Evolutionary conservation across 2,888 invertebrate species (phyloP).

Genomic region (Galerucella nymphaeae): DNA sequence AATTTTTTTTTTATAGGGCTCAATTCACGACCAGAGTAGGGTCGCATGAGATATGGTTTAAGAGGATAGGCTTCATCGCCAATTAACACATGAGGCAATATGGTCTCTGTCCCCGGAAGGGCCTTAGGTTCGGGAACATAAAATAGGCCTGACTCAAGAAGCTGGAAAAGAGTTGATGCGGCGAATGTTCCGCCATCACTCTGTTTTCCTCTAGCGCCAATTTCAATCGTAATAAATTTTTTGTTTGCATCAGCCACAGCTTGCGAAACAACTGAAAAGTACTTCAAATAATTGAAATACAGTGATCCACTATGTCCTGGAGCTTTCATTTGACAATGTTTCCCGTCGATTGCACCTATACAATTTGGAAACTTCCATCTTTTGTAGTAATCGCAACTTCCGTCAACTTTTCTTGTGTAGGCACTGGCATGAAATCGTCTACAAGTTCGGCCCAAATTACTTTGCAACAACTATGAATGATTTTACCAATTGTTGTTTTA

Average conservation of each 20-base stretch:
- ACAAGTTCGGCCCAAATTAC: constrained; percentile 2
- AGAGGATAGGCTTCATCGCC: constrained; percentile 38
- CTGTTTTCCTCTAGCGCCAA: constrained; percentile 15
- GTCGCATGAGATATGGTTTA: constrained; percentile 37
- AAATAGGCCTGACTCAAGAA: constrained; percentile 4
- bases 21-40: constrained; percentile 25
- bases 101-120: constrained; percentile 24
- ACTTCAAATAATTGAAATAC: constrained; percentile 22
- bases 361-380: constrained; percentile 21
- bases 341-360: constrained; percentile 23
- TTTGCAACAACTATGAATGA: constrained; percentile 8
- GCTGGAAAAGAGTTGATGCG: constrained; percentile 8
- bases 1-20: constrained; percentile 27
- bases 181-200: constrained; percentile 25
- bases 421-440: constrained; percentile 12
- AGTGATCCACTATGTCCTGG: constrained; percentile 9
- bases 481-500: constrained; percentile 15
- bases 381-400: not conserved
- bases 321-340: constrained; percentile 18
- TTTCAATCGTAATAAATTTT: constrained; percentile 11
- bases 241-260: constrained; percentile 26
- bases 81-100: constrained; percentile 26
- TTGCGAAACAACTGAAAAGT: constrained; percentile 11
- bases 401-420: constrained; percentile 10
- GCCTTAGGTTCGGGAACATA: constrained; percentile 2